These are phyloP conservation scores for Molossus alvarezi DNA, from an alignment of 2,797 vertebrate species.

Conservation along the genomic window DNA sequence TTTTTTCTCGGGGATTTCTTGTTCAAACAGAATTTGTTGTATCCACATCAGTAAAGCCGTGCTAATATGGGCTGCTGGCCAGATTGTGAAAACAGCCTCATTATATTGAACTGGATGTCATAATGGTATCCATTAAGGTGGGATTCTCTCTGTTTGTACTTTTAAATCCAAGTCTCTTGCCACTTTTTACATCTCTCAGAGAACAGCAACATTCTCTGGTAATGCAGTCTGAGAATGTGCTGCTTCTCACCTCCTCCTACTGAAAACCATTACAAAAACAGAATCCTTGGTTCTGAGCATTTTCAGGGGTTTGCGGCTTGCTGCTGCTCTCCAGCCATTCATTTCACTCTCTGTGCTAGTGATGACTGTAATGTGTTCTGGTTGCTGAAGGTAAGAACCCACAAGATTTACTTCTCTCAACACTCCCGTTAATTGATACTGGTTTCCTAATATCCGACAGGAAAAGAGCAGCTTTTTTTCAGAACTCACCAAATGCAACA, in stretches of 20 bases:
- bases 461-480: not conserved
- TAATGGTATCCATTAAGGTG: slow-evolving; percentile 82
- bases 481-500: not conserved
- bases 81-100: slow-evolving; percentile 79
- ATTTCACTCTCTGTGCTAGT: not conserved
- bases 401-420: slow-evolving; percentile 59
- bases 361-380: slow-evolving; percentile 7
- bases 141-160: slow-evolving; percentile 82
- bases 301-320: slow-evolving; percentile 20
- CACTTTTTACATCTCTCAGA: slow-evolving; percentile 71
- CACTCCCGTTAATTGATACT: slow-evolving; percentile 26
- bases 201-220: slow-evolving; percentile 58
- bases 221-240: slow-evolving; percentile 36
- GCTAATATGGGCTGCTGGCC: slow-evolving; percentile 75
- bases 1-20: slow-evolving; percentile 73
- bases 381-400: slow-evolving; percentile 52
- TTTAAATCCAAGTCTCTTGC: slow-evolving; percentile 78
- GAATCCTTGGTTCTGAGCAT: not conserved
- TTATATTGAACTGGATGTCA: slow-evolving; percentile 79
- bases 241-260: slow-evolving; percentile 11
- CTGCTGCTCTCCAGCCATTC: not conserved
- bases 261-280: slow-evolving; percentile 52
- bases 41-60: slow-evolving; percentile 81
- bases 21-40: slow-evolving; percentile 86
- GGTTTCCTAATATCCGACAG: slow-evolving; percentile 30